Evolutionary conservation across 2,888 invertebrate genomes (phyloP).

Genomic region (Gastracanthus pulcherrimus): DNA sequence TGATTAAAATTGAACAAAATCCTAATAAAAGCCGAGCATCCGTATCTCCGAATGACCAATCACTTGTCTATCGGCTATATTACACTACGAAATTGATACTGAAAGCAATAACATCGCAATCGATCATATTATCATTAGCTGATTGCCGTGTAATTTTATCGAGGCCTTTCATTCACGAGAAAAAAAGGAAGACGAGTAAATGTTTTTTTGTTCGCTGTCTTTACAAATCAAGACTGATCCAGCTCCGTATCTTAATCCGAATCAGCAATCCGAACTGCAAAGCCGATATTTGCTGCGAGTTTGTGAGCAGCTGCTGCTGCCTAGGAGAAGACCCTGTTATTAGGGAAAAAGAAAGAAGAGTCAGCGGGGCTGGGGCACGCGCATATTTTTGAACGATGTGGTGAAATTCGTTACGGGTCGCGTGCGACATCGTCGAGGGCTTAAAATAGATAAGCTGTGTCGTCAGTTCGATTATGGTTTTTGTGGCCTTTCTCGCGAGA

Average conservation of each 20-base stretch:
- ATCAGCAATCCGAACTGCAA: background rate
- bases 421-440: conserved; percentile 65
- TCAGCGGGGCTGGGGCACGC: no score
- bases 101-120: no score
- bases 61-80: background rate
- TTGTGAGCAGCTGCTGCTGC: background rate
- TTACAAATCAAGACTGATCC: conserved; percentile 5
- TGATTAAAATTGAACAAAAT: no score
- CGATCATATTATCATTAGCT: background rate
- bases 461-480: conserved; percentile 71
- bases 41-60: background rate
- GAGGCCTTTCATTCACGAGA: background rate
- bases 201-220: background rate
- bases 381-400: background rate
- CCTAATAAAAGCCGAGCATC: no score
- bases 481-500: no score
- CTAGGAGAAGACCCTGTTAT: background rate
- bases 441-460: conserved; percentile 71
- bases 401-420: conserved; percentile 58
- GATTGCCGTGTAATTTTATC: conserved; percentile 4
- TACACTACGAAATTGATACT: background rate
- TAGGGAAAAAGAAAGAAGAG: background rate
- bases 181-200: background rate
- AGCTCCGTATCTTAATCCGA: conserved; percentile 14
- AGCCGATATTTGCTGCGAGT: background rate